Base-by-base conservation (phyloP, 2,888 invertebrate genomes). In the Drosophila lutescens region DNA sequence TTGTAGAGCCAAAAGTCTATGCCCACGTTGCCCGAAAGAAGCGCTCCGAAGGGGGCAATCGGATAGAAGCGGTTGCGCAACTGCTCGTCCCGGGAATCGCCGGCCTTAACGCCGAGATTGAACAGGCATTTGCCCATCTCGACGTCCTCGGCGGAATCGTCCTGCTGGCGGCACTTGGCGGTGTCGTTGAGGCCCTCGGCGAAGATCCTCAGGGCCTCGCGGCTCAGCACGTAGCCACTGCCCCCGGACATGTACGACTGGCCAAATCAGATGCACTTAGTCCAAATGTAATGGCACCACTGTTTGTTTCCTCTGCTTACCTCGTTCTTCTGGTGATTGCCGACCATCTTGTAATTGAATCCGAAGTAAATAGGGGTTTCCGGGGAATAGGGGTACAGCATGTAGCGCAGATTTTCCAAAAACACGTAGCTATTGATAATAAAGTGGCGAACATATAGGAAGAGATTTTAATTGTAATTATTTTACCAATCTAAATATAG, bases 1-100 rank as follows among this genome's bases (percentile, higher is more conserved):
- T 95, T 94, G 96, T 97, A 98, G 91, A 98, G 65, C 88, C 99
- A 99, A 90, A 96, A 97, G 49, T 93, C 94, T 82, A 95, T 94
- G 70, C 94, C 94, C 53, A 96, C 94, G 79, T 96, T 95, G 62
- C 95, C 96, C 0, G 98, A 98, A 81, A 98, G 96, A n/a, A 99
- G 93, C 90, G 98, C 97, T 89, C 96, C 96, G 78, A 96, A 96
- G 0, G 98, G 98, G 3, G 96, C 94, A 92, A 99, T 97, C 0
- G 98, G 98, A 91, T 98, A 97, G 93, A 99, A 99, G 34, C 98
- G 94, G 2, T 98, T 97, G n/a, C 98, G 94, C 0, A 96, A 95
- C 51, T 95, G 92, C 0, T 94, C 93, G 92, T 99, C 99, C 4
- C 98, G 93, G 0, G 97, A 95, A 91, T 99, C 99, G 84, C 96